Conservation (phyloP, 2,797 vertebrate genomes). For the Peromyscus nudipes region DNA sequence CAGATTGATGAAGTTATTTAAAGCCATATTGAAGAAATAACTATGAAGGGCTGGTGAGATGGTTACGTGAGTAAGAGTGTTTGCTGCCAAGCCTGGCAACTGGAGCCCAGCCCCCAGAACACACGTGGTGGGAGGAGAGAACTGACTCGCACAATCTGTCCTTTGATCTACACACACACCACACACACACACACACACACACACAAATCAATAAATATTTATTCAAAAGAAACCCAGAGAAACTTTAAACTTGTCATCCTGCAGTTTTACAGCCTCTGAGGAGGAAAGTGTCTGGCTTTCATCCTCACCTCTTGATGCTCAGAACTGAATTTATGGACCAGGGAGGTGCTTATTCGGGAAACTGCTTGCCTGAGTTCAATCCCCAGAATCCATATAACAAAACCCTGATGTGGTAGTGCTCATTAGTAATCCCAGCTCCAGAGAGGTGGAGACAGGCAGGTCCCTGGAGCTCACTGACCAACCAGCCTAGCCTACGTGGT, state of each 20-base stretch:
- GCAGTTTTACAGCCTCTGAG: not conserved
- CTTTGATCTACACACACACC: not conserved
- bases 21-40: constrained; percentile 29
- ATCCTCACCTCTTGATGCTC: not conserved
- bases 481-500: too few species aligned
- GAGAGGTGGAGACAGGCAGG: not conserved
- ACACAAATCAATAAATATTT: not conserved
- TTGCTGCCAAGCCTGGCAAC: not conserved
- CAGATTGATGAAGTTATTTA: not conserved
- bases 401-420: not conserved
- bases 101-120: not conserved
- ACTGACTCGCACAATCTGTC: not conserved
- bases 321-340: not conserved
- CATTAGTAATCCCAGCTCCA: not conserved
- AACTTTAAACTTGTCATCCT: not conserved
- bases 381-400: not conserved
- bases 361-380: not conserved
- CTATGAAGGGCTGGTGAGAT: not conserved
- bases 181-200: not conserved
- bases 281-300: not conserved
- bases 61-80: not conserved
- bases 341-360: too few species aligned
- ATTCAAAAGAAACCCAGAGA: not conserved
- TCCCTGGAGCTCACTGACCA: not conserved
- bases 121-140: not conserved